Conservation (phyloP, 2,113 vertebrate species). For the Fukomys damarensis region DNA sequence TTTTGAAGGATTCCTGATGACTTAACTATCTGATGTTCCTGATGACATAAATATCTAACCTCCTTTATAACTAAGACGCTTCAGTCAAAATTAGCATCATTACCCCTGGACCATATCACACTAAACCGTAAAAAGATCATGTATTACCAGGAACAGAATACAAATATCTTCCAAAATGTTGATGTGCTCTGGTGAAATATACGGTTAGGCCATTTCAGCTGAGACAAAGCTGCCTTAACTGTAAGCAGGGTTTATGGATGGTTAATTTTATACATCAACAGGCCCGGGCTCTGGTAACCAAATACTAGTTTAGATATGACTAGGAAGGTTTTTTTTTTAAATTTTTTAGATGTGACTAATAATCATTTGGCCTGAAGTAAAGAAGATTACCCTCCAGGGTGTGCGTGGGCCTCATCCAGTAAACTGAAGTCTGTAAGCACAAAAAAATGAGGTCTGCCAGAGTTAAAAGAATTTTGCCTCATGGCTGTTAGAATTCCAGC, state of each 20-base stretch:
- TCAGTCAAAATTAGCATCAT: slow-evolving; percentile 26
- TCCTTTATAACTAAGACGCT: not conserved
- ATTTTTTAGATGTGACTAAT: not conserved
- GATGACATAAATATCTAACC: not conserved
- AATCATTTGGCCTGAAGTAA: not conserved
- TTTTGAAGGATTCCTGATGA: slow-evolving; percentile 11
- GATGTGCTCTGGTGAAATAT: slow-evolving; percentile 29
- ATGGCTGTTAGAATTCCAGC: not conserved
- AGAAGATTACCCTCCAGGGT: not conserved
- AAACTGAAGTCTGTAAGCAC: not conserved
- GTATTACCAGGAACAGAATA: slow-evolving; percentile 12
- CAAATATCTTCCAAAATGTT: slow-evolving; percentile 37
- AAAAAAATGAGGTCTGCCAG: not conserved
- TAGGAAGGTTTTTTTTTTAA: not conserved
- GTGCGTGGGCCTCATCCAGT: not conserved
- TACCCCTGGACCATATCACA: not conserved
- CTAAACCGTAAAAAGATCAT: not conserved
- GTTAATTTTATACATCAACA: slow-evolving; percentile 23
- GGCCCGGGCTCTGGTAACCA: not conserved
- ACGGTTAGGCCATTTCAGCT: not conserved
- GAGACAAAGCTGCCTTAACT: not conserved
- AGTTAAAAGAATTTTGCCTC: not conserved
- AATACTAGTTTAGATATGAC: not conserved
- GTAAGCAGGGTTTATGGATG: not conserved
- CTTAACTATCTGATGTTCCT: slow-evolving; percentile 7